Base-by-base conservation (phyloP, 1,140 invertebrate species). In the Drosophila sulfurigaster region DNA sequence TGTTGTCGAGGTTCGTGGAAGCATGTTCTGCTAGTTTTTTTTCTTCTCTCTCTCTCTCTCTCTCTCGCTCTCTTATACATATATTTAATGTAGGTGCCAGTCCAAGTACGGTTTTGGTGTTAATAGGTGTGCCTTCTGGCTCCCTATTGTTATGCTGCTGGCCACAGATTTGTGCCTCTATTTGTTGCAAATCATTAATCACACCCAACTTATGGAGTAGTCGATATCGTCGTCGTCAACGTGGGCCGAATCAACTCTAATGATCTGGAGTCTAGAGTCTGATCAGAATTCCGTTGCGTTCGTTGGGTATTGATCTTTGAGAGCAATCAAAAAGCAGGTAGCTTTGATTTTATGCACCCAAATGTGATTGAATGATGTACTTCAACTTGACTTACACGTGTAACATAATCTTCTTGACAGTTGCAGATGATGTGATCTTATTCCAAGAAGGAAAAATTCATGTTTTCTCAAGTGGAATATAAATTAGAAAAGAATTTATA, bases 181-280 rank as follows among this genome's bases (percentile, higher is more conserved):
- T 79, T 79, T 73, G 69, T 59, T 73, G 74, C 52, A 54, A 69
- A 73, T 78, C 85, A 89, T 89, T 89, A 90, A 89, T 89, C 81
- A 89, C 71, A 72, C 67, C 41, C 45, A 74, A 63, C 48, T 71
- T 76, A 70, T 65, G 58, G 56, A 54, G 54, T 62, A 74, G 52
- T 64, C 54, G 67, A 38, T 52, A 25, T 69, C 20, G 20, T 25
- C 20, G 20, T 25, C 67, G 67, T 63, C 64, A 68, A 68, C 71
- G 71, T 68, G 57, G 71, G 71, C 49, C 48, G 71, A 20, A 35
- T 41, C 77, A 66, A 69, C 67, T 79, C 70, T 81, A 81, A 80
- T 86, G 69, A 86, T 86, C 79, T 11, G 7, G 35, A 15, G 46
- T 76, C 64, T 58, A 60, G 63, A 46, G 62, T 66, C 65, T 32